These are phyloP conservation scores for Tapirus terrestris DNA, from an alignment of 2,113 vertebrate genomes.

Conservation along the genomic window DNA sequence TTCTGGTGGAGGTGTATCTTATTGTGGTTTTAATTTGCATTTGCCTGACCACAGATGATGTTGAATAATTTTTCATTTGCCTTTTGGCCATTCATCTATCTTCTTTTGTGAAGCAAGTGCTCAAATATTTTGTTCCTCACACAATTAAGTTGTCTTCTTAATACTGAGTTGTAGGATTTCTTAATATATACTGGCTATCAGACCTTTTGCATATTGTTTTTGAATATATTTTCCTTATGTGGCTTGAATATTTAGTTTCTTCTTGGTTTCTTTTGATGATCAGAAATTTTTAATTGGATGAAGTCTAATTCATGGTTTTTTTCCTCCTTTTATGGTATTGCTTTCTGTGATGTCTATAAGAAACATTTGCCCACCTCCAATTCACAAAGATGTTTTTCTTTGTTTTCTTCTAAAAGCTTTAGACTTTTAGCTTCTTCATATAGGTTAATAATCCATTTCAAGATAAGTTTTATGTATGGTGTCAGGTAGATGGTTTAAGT, in stretches of 20 bases:
- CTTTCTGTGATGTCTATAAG: not conserved
- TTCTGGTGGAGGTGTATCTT: not conserved
- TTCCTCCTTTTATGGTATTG: not conserved
- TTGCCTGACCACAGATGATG: not conserved
- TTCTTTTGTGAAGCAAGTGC: not conserved
- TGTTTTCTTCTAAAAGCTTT: not conserved
- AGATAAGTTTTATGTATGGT: not conserved
- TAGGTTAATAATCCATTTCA: not conserved
- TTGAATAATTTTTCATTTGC: not conserved
- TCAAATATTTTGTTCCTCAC: constrained; percentile 7
- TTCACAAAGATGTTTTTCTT: not conserved
- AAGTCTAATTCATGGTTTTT: not conserved
- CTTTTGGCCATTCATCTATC: not conserved
- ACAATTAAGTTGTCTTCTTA: not conserved
- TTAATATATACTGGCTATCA: not conserved
- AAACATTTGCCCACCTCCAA: not conserved
- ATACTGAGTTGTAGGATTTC: not conserved
- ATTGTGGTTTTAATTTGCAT: not conserved
- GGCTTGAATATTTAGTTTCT: not conserved
- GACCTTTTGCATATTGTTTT: not conserved
- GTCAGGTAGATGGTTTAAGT: not conserved
- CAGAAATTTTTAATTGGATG: not conserved
- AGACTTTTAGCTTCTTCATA: not conserved
- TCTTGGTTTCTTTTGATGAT: not conserved
- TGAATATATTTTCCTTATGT: not conserved